A percentile compares a stretch with the other conserved stretches of the same genome.
Evolutionary conservation across 2,113 vertebrate genomes (phyloP).

Genomic region (Arvicanthis niloticus): DNA sequence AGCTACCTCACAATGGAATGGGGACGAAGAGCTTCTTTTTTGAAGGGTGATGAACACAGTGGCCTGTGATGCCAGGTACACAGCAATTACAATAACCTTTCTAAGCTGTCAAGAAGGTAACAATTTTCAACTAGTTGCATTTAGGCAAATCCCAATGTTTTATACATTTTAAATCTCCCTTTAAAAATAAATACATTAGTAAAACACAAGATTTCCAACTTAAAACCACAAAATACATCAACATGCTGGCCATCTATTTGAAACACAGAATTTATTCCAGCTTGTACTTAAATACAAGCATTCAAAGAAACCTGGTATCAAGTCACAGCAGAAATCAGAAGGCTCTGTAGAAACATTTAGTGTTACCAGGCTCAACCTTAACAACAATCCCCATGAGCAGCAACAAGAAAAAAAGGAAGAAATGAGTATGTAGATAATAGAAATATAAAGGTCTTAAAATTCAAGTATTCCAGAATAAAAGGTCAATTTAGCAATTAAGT

Average conservation of each 20-base stretch:
- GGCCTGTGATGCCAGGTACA: background rate
- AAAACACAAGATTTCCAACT: constrained; percentile 18
- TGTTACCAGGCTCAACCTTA: background rate
- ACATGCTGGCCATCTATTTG: constrained; percentile 8
- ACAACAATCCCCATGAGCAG: constrained; percentile 17
- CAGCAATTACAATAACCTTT: constrained; percentile 59
- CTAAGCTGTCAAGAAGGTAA: background rate
- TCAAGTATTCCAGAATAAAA: constrained; percentile 17
- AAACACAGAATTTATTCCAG: constrained; percentile 68
- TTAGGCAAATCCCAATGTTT: constrained; percentile 18
- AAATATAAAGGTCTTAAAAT: constrained; percentile 49
- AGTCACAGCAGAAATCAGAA: constrained; percentile 59
- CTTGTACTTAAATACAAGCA: constrained; percentile 66
- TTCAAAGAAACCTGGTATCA: constrained; percentile 71
- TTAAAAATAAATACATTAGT: constrained; percentile 53
- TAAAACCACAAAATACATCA: background rate
- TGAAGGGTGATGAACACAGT: constrained; percentile 17
- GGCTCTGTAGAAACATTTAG: constrained; percentile 55
- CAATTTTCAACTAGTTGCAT: constrained; percentile 9
- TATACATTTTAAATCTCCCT: constrained; percentile 61
- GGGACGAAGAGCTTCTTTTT: constrained; percentile 21
- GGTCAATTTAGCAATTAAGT: constrained; percentile 39
- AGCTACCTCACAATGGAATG: background rate
- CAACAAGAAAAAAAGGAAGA: background rate
- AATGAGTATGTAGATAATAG: background rate